Conservation (phyloP, 2,888 invertebrate species). For the Thecocarcelia acutangulata region DNA sequence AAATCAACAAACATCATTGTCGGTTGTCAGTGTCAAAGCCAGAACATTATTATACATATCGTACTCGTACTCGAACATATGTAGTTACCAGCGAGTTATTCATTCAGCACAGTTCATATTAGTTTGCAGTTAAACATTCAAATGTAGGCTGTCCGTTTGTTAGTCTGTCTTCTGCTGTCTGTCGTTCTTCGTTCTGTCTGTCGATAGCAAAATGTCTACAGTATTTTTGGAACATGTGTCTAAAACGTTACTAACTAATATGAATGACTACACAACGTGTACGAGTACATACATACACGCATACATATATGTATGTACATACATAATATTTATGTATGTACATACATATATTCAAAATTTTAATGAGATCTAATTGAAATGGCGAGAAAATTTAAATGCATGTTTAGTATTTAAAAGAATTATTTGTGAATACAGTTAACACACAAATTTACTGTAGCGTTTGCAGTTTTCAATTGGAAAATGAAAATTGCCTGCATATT, state of each 20-base stretch:
- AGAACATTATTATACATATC: constrained; percentile 6
- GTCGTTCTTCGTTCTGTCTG: neutral
- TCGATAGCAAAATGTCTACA: neutral
- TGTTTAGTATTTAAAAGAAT: constrained; percentile 22
- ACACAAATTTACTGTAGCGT: constrained; percentile 43
- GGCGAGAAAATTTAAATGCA: constrained; percentile 11
- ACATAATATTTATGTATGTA: neutral
- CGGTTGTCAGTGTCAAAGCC: constrained; percentile 15
- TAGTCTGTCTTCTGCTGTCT: neutral
- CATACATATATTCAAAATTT: constrained; percentile 19
- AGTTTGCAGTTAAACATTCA: constrained; percentile 19
- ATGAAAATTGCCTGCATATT: constrained; percentile 21
- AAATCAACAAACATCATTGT: constrained; percentile 50
- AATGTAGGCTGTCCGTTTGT: constrained; percentile 6
- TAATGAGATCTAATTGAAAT: constrained; percentile 39
- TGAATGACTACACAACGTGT: constrained; percentile 3
- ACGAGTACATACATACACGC: too few relatives aligned
- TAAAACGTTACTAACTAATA: constrained; percentile 6
- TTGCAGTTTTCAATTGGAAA: constrained; percentile 43
- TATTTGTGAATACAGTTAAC: neutral
- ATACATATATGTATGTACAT: neutral
- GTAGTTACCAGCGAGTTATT: too few relatives aligned
- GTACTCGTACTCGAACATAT: too few relatives aligned
- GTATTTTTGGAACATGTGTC: neutral
- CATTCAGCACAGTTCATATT: constrained; percentile 22